These are phyloP conservation scores for Cetonia aurata DNA, from an alignment of 2,888 invertebrate species.

Conservation along the genomic window DNA sequence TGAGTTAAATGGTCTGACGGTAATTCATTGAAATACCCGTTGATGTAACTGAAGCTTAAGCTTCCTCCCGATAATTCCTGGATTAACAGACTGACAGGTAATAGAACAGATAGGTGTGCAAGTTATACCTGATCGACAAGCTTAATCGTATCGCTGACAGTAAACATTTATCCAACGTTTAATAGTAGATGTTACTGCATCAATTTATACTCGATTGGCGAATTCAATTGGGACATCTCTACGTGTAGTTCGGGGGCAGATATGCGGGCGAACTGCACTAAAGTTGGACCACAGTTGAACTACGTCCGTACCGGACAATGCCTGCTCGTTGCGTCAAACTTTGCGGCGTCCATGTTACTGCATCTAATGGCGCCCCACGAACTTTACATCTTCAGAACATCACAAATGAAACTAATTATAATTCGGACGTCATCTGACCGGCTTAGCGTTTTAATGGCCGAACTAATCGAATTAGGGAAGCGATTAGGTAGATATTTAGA, in stretches of 20 bases:
- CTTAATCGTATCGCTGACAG: constrained; percentile 25
- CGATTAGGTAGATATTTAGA: constrained; percentile 3
- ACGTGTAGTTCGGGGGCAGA: constrained; percentile 8
- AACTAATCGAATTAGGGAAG: constrained; percentile 4
- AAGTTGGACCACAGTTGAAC: background rate
- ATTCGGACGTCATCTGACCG: constrained; percentile 2
- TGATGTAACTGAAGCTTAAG: too few species aligned
- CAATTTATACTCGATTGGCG: constrained; percentile 20
- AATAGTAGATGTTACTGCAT: constrained; percentile 27
- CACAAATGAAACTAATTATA: constrained; percentile 30
- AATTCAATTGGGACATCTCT: constrained; percentile 2
- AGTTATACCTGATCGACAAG: constrained; percentile 17
- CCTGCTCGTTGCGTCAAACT: constrained; percentile 21
- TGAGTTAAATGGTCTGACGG: too few species aligned
- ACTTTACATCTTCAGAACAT: constrained; percentile 6
- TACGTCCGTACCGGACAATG: constrained; percentile 22
- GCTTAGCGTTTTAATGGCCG: background rate
- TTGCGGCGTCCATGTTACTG: constrained; percentile 9
- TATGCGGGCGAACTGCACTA: background rate
- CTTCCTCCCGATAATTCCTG: too few species aligned
- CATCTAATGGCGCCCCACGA: constrained; percentile 3
- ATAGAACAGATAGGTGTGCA: background rate
- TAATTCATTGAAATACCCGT: too few species aligned
- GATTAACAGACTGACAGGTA: background rate
- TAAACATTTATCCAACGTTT: constrained; percentile 12